phyloP scores from a whole-genome alignment of 2,797 vertebrate genomes.

The Delichon dasypus region DNA sequence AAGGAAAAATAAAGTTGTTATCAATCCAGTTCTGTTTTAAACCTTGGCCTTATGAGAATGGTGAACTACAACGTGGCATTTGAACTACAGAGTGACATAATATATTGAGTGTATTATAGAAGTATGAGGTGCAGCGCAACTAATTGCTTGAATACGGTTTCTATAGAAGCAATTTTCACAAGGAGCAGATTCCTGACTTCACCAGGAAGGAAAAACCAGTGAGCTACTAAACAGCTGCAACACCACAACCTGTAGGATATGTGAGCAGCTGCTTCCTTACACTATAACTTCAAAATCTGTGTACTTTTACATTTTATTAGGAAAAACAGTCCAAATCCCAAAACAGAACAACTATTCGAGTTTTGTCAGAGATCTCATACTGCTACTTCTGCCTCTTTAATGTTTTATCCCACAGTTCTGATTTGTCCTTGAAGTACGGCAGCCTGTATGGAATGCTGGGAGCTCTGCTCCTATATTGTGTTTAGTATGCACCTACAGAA shows the following conservation, averaged over 20 bases:
- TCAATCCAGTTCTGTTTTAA: not conserved
- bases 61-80: not conserved
- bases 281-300: not conserved
- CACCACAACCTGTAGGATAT: not conserved
- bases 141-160: not conserved
- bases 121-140: not conserved
- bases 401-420: not conserved
- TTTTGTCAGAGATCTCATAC: not conserved
- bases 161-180: not conserved
- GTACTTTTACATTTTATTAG: not conserved
- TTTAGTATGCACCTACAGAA: not conserved
- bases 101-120: not conserved
- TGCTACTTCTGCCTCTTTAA: not conserved
- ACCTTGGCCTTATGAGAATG: not conserved
- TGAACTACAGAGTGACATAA: not conserved
- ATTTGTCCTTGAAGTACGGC: not conserved
- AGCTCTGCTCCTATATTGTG: not conserved
- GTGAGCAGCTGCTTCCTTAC: not conserved
- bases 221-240: not conserved
- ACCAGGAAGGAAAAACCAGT: not conserved
- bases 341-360: not conserved
- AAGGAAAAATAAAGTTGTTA: conserved; percentile 15
- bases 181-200: not conserved
- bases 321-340: not conserved
- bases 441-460: not conserved